Base-by-base conservation (phyloP, 2,888 invertebrate genomes). In the Pardosa pseudoannulata region DNA sequence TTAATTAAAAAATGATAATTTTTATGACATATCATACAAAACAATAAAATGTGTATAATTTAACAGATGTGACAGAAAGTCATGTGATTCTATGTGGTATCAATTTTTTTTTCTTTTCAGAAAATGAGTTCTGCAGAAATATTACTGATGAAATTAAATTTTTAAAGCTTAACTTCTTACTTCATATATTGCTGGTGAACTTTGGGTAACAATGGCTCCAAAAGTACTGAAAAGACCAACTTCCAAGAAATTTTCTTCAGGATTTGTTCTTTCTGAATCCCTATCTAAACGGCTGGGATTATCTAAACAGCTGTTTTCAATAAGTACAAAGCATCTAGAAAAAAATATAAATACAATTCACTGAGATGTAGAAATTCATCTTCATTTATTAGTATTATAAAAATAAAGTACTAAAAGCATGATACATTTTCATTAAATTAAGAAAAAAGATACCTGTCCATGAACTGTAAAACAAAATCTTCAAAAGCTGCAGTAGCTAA, bases 401-500 rank as follows among this genome's bases (percentile, higher is more conserved):
- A n/a, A n/a, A n/a, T n/a, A n/a, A n/a, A n/a, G n/a, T n/a, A n/a
- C n/a, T n/a, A n/a, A n/a, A n/a, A n/a, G n/a, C n/a, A n/a, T n/a
- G n/a, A n/a, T n/a, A n/a, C n/a, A n/a, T n/a, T n/a, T n/a, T n/a
- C n/a, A n/a, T n/a, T n/a, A n/a, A n/a, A n/a, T n/a, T n/a, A n/a
- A n/a, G n/a, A n/a, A n/a, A n/a, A 36, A 7, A 0, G 62, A 89
- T 95, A 93, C 90, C 95, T 94, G 90, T 97, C 97, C 89, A 98
- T 92, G 90, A 96, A 96, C 90, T 96, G 95, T 1, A 96, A 92
- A 0, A 97, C 94, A 90, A 98, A 97, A 91, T 97, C 96, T 92
- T 98, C 97, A 89, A 97, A 95, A 89, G 95, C 95, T 0, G 96
- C 96, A 0, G 97, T 96, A 0, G 95, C 95, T 89, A 95, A 95